A percentile compares a stretch with the other conserved stretches of the same genome.
These are phyloP conservation scores for Novumbra hubbsi DNA, from an alignment of 2,797 vertebrate genomes.

Conservation along the genomic window DNA sequence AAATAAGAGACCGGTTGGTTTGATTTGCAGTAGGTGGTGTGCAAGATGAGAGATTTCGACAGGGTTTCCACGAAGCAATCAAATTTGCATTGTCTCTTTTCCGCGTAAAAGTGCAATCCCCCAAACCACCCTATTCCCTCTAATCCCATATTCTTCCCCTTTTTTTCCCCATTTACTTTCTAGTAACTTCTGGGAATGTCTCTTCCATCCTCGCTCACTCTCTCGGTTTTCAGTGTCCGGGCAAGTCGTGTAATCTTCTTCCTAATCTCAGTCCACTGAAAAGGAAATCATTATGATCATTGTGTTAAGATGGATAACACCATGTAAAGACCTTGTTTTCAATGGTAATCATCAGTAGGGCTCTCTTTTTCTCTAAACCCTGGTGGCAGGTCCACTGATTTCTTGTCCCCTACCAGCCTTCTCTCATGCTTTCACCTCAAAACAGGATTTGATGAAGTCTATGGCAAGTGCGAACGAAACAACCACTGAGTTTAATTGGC, in stretches of 20 bases:
- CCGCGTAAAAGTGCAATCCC: constrained; percentile 42
- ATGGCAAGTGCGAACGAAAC: no score
- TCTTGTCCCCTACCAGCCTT: no score
- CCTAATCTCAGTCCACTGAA: constrained; percentile 63
- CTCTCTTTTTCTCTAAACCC: constrained; percentile 9
- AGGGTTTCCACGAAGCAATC: constrained; percentile 36
- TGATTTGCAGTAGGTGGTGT: constrained; percentile 25
- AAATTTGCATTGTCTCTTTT: constrained; percentile 25
- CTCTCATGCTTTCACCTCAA: no score
- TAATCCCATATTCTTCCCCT: constrained; percentile 14
- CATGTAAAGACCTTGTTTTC: constrained; percentile 20
- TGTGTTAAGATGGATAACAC: background rate
- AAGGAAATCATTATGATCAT: constrained; percentile 29
- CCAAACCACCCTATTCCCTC: constrained; percentile 29
- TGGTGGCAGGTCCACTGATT: background rate
- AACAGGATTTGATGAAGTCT: no score
- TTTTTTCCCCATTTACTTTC: constrained; percentile 36
- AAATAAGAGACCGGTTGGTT: constrained; percentile 11
- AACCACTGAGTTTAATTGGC: no score
- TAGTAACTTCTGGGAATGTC: constrained; percentile 36
- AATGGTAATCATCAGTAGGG: constrained; percentile 25
- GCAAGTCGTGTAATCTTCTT: constrained; percentile 53
- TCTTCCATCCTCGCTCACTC: constrained; percentile 21
- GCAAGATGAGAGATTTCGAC: constrained; percentile 41
- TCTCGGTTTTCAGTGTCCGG: constrained; percentile 18